Base-by-base conservation (phyloP, 2,797 vertebrate species). In the Oreonectes daqikongensis region DNA sequence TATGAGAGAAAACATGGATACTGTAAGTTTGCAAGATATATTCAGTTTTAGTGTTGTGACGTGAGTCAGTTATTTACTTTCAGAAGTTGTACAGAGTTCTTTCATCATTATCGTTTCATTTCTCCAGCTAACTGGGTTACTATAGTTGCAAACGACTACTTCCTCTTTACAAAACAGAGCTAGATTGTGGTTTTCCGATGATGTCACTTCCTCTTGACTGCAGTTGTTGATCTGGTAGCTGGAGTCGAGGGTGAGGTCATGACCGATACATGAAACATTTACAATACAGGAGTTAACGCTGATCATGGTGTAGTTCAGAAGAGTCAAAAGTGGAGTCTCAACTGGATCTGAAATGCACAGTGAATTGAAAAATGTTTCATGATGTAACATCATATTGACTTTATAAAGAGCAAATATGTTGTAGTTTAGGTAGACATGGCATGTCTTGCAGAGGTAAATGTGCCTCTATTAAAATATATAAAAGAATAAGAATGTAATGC, bases 101-200 rank as follows among this genome's bases (percentile, higher is more conserved):
- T 24, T 0, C 1, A 80, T 35, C 0, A 67, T 1, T 28, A 3
- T 46, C 0, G 0, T 28, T 0, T 67, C 5, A 0, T 22, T 1
- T 17, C 12, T 20, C 84, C 69, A 76, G 82, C 82, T 88, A 46
- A 86, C 84, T 2, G 46, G 1, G 83, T 90, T 89, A 70, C 85
- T 89, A 12, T 87, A 83, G 79, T 84, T 84, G 81, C 89, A 91
- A 61, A 76, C 35, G 40, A 89, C 68, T 1, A 0, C 1, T 14
- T 9, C 11, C 2, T 81, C 11, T 0, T 10, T 11, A 1, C 79
- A 4, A 30, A 28, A 15, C 18, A 87, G 5, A 8, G 2, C 3
- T 1, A 89, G 0, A 18, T 4, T n/a, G 35, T 40, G 2, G 2
- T 14, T 35, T 26, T 50, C 9, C 6, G 6, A 0, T 10, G 28